phyloP scores from a whole-genome alignment of 2,888 invertebrate genomes.

The Lottia scabra region DNA sequence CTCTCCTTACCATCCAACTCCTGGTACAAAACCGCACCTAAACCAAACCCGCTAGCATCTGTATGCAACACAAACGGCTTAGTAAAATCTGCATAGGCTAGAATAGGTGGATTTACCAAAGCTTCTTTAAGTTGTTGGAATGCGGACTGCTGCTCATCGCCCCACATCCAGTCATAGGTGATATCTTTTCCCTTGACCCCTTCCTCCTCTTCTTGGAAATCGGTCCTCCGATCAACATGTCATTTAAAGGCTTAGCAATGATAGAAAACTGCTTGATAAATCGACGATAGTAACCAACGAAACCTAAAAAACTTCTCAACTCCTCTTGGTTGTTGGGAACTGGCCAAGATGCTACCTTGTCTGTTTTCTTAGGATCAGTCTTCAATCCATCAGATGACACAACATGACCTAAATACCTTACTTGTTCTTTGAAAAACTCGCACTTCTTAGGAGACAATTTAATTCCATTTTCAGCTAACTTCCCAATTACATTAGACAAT shows the following conservation, averaged over 20 bases:
- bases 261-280: too few relatives aligned
- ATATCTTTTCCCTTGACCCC: neutral
- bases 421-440: conserved; percentile 13
- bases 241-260: too few relatives aligned
- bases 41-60: conserved; percentile 2
- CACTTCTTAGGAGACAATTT: too few relatives aligned
- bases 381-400: conserved; percentile 21
- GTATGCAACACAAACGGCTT: neutral
- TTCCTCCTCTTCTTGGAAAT: conserved; percentile 10
- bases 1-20: neutral
- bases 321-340: conserved; percentile 6
- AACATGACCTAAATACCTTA: conserved; percentile 25
- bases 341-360: conserved; percentile 25
- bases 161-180: too few relatives aligned
- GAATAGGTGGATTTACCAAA: neutral
- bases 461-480: too few relatives aligned
- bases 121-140: too few relatives aligned
- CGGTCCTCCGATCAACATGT: too few relatives aligned
- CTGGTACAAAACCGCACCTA: neutral
- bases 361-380: conserved; percentile 24
- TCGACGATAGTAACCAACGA: too few relatives aligned
- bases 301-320: too few relatives aligned
- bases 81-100: neutral
- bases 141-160: too few relatives aligned
- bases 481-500: conserved; percentile 15